Evolutionary conservation across 2,113 vertebrate genomes (phyloP), one percentile per base, ranked within the genome.

Genomic region (Prunella himalayana): DNA sequence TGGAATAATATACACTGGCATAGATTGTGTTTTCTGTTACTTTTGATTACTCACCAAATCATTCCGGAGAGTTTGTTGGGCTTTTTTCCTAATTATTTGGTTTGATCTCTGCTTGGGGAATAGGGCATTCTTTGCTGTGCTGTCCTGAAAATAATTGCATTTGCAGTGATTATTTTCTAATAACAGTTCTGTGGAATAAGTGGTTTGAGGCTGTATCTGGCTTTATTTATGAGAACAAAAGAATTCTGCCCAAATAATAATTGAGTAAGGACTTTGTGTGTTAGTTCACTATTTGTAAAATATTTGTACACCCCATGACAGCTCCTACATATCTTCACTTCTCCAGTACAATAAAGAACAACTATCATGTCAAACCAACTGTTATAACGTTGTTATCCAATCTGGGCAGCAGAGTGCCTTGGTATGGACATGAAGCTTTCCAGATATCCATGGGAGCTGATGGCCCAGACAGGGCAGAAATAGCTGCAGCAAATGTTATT

Each of bases 111-210:
- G 49, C 79, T 82, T 79, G 73, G 88, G 82, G 85, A 96, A 92
- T 79, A 95, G 4, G 12, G 21, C 57, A 92, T 88, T 96, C 82
- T 95, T 86, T 94, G 31, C 72, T 84, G 11, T 47, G 69, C 35
- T 95, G 69, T 91, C 80, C 61, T 92, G 88, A 95, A 96, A 95
- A 95, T 86, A 95, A 93, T 72, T 92, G 82, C 54, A 76, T 96
- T 96, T 93, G 61, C 88, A 82, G 57, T 61, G 95, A 93, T 93
- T 92, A 57, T 90, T 92, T 94, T 84, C 82, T 96, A 96, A 86
- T 93, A 95, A 57, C 77, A 61, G 60, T 79, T 86, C 61, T 57
- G 49, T 60, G 60, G 61, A 90, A 65, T 64, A 93, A 86, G 17
- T 33, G 64, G 49, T 93, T 82, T 90, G 88, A 56, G 88, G 86